Conservation (phyloP, 2,888 invertebrate species). For the Euplagia quadripunctaria region DNA sequence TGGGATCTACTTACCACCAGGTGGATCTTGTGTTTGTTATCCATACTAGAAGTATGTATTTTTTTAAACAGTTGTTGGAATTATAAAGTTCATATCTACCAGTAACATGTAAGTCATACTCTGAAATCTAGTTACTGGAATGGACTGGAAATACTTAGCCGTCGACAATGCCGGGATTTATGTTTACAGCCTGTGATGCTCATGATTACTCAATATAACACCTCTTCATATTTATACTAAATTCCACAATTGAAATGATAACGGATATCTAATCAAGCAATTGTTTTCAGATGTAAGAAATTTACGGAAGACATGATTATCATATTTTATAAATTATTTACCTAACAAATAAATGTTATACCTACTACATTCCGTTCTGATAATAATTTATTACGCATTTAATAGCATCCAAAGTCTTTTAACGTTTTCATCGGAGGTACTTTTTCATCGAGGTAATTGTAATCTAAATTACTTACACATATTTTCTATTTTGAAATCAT, state of each 20-base stretch:
- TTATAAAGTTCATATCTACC: too few species aligned
- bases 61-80: too few species aligned
- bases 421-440: too few species aligned
- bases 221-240: slow-evolving; percentile 9
- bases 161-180: background rate
- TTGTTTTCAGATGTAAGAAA: slow-evolving; percentile 10
- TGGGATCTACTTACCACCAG: too few species aligned
- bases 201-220: slow-evolving; percentile 3
- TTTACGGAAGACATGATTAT: slow-evolving; percentile 8
- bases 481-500: too few species aligned
- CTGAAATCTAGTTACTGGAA: background rate
- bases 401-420: background rate
- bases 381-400: slow-evolving; percentile 2
- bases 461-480: too few species aligned
- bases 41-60: too few species aligned
- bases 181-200: background rate
- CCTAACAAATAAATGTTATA: background rate
- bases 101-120: background rate
- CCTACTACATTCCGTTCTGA: background rate
- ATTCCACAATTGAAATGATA: slow-evolving; percentile 22
- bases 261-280: slow-evolving; percentile 20
- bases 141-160: background rate
- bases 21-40: too few species aligned
- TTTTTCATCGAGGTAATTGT: too few species aligned
- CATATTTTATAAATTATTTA: background rate